Base-by-base conservation (phyloP, 37 sponge, comb jelly and placozoan species). In the Crambe crambe region DNA sequence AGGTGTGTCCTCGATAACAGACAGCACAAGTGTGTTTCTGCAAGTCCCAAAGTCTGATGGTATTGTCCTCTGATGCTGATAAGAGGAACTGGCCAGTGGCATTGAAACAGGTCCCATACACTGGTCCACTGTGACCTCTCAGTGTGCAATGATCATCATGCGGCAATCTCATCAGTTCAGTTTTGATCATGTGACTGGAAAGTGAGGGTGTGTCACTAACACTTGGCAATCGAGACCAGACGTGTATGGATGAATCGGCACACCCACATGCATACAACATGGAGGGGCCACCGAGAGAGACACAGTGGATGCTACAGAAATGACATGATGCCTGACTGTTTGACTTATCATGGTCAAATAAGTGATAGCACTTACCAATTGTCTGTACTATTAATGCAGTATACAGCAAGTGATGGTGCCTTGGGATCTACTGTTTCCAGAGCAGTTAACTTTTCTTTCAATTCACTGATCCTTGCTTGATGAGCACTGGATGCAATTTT, bases 21-120 rank as follows among this genome's bases (percentile, higher is more conserved):
- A 78, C 95, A 2, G 70, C 57, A 78, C 71, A 77, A 2, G 27
- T 9, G 1, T 27, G 29, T 22, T 23, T 74, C 37, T n/a, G 29
- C 2, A 61, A n/a, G 66, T 90, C 79, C 95, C 95, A 94, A 3
- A 94, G 80, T 65, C 91, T 59, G 35, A 90, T 75, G 2, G 78
- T 75, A 30, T 80, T 76, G 67, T 94, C 95, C 41, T 87, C 91
- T 10, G 92, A 90, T 26, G 89, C 41, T 0, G 95, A 88, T 2
- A 94, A 61, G 6, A 94, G 77, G 56, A 56, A 80, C 38, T 68
- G 77, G 1, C 86, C 95, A 61, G 26, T 85, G 21, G 36, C 25
- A 36, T 65, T 76, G 58, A 80, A 86, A 58, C 63, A 42, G 18
- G 72, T 30, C 6, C 87, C 80, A 73, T 93, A 89, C 9, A 93